These are phyloP conservation scores for Thecocarcelia acutangulata DNA, from an alignment of 2,888 invertebrate species.

Conservation along the genomic window DNA sequence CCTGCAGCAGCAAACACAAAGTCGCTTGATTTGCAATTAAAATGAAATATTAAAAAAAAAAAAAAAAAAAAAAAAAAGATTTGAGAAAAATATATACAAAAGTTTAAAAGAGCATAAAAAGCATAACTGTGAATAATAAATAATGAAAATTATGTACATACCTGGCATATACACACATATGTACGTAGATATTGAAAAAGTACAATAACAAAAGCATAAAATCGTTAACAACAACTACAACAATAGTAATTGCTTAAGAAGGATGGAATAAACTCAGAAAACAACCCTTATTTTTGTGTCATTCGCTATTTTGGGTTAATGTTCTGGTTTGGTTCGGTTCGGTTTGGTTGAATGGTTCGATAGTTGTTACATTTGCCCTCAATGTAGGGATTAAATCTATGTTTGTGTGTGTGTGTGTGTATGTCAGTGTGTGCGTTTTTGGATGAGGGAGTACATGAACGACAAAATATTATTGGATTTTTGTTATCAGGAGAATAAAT, in stretches of 20 bases:
- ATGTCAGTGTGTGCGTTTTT: background rate
- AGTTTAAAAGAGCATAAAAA: too few species aligned
- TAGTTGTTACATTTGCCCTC: constrained; percentile 37
- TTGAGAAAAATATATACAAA: too few species aligned
- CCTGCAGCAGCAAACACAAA: too few species aligned
- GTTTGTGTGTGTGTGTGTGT: background rate
- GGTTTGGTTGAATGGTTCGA: constrained; percentile 46
- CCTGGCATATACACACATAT: background rate
- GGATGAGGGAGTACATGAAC: constrained; percentile 4
- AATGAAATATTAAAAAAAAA: too few species aligned
- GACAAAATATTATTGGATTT: constrained; percentile 27
- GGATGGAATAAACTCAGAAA: constrained; percentile 33
- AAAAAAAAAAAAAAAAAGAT: too few species aligned
- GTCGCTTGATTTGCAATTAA: too few species aligned
- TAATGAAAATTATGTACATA: too few species aligned
- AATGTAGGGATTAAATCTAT: constrained; percentile 9
- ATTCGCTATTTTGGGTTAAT: constrained; percentile 50
- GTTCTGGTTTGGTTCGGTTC: constrained; percentile 46
- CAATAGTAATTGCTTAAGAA: background rate
- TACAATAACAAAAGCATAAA: constrained; percentile 9
- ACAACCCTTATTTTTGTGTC: constrained; percentile 56
- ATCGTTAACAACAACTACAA: constrained; percentile 1
- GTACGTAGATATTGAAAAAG: background rate
- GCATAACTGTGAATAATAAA: too few species aligned
- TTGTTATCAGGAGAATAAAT: constrained; percentile 8